Base-by-base conservation (phyloP, 2,888 invertebrate species). In the Yponomeuta sedellus region DNA sequence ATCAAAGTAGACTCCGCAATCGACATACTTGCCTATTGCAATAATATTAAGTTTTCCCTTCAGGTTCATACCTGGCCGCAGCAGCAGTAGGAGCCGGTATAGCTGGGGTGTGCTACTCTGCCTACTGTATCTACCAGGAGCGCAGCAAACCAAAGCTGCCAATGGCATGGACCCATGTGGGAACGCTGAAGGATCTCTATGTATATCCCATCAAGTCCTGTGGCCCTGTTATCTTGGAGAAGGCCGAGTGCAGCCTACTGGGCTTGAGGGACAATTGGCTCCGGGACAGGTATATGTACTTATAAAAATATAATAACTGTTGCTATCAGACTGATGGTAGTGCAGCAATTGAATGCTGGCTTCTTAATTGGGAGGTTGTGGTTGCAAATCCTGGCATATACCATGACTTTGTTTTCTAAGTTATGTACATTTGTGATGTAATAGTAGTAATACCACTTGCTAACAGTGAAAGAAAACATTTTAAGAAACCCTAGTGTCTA, bases 161-260 rank as follows among this genome's bases (percentile, higher is more conserved):
- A 0, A 79, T 81, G 20, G 79, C 88, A 69, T 94, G 94, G 94
- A 86, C 85, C 57, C 86, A 89, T 74, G 92, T 93, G 28, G 94
- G 94, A 0, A 91, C 91, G 66, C 77, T 94, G 5, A 90, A 88
- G 70, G 86, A 92, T 61, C 74, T 94, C 5, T 83, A 91, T 67
- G 82, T 88, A 8, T 94, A 92, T 72, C 94, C 94, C 0, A 85
- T 94, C 16, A 94, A 94, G 77, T 94, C 94, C 0, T 92, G 93
- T 66, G 93, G 91, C 0, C 79, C 91, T 0, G 74, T 93, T 28
- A 74, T 87, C 2, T 68, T 92, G 67, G 86, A 82, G 56, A 79
- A 81, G n/a, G 91, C 92, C 69, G 92, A 92, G 71, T 92, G 92
- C 72, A 85, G 92, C 0, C 71, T 77, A n/a, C 72, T 94, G 22